Conservation (phyloP, 2,888 invertebrate species). For the Sarcophaga rosellei region DNA sequence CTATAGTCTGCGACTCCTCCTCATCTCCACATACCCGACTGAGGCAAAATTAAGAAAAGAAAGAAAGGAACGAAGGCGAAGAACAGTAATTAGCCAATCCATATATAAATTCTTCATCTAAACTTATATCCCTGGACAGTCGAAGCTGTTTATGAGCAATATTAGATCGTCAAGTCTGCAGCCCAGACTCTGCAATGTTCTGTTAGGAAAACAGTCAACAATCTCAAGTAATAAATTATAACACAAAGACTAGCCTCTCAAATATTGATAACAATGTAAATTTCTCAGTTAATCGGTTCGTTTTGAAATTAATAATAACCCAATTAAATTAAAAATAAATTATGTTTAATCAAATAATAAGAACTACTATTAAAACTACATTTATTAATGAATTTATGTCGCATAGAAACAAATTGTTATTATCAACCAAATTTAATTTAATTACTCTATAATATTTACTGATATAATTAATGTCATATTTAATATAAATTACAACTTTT, state of each 20-base stretch:
- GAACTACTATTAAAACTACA: constrained; percentile 10
- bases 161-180: too few relatives aligned
- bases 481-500: neutral
- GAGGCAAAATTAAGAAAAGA: too few relatives aligned
- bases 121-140: too few relatives aligned
- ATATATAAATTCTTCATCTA: too few relatives aligned
- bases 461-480: neutral
- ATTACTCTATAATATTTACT: neutral
- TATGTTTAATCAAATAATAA: neutral
- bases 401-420: constrained; percentile 37
- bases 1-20: too few relatives aligned
- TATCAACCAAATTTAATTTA: constrained; percentile 14
- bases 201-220: too few relatives aligned
- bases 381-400: constrained; percentile 16
- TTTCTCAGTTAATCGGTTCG: constrained; percentile 1
- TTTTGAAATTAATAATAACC: constrained; percentile 20
- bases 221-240: too few relatives aligned
- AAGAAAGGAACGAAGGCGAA: too few relatives aligned
- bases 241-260: constrained; percentile 23
- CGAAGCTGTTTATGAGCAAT: too few relatives aligned
- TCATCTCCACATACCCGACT: too few relatives aligned
- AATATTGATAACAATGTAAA: constrained; percentile 19
- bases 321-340: constrained; percentile 2
- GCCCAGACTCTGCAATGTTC: too few relatives aligned
- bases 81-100: too few relatives aligned